Evolutionary conservation across 1,140 invertebrate species (phyloP), one percentile per base, ranked within the genome.

Genomic region (Zelostemma sp.): DNA sequence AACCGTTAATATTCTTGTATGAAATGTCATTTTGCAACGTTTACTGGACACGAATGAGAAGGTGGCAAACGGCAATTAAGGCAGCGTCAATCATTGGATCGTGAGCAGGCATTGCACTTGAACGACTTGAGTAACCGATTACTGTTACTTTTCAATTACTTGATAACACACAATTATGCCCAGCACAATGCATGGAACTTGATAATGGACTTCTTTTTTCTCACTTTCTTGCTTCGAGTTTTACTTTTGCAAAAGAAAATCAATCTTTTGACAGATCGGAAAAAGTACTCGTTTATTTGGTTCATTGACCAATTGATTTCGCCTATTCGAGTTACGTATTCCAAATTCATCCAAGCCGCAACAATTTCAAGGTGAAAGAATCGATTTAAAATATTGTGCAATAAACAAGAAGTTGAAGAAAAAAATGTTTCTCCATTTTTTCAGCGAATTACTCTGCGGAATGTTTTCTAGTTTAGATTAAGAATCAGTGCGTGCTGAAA

Each of bases 61-160:
- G 65, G 65, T 68, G 65, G 57, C 53, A 68, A 61, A 56, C 40
- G 57, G 54, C 47, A 60, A 67, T 67, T 67, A 63, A 51, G 19
- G 53, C 35, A 56, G 19, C 57, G 64, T 31, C 55, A 56, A 60
- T 67, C 51, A 55, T 41, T 60, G 50, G 50, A 67, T 67, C 56
- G 41, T 62, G 51, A 60, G 56, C 57, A 25, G 28, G 67, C 21
- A 68, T 67, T 72, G 61, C 46, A 46, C 15, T 40, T 43, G 57
- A 60, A 48, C 55, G 19, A 54, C 19, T 54, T 15, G 58, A 53
- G 40, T 48, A 31, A 8, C 17, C 12, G 46, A 1, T 38, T 1
- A 45, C 9, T 53, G 35, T 28, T 28, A 17, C 56, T 61, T 54
- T 62, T 61, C 54, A 62, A 69, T 73, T 73, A 60, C 46, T 40